Conservation (phyloP, 2,888 invertebrate species). For the Stenodera caucasica region DNA sequence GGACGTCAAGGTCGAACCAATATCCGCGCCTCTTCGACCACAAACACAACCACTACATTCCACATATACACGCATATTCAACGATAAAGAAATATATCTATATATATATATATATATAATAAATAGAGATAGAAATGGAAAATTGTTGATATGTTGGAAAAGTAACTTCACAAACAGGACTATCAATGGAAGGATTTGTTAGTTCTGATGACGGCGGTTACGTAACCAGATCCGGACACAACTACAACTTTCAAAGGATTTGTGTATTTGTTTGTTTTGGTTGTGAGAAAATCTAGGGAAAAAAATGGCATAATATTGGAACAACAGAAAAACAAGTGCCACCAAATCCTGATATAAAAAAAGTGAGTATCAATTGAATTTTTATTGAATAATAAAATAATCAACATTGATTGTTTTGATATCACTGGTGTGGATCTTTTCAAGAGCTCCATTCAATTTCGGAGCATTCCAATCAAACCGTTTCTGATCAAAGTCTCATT, state of each 20-base stretch:
- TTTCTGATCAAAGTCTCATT: no score
- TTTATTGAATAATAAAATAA: no score
- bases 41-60: conserved; percentile 6
- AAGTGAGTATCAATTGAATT: neutral
- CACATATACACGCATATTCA: conserved; percentile 5
- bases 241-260: neutral
- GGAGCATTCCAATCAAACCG: no score
- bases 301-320: neutral
- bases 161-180: neutral
- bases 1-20: conserved; percentile 50
- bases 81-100: neutral
- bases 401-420: no score
- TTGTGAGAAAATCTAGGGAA: neutral
- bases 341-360: neutral
- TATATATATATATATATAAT: neutral
- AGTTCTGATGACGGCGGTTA: conserved; percentile 19
- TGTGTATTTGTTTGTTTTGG: conserved; percentile 2
- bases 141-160: no score
- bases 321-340: neutral
- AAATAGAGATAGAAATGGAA: conserved; percentile 6
- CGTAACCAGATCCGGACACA: conserved; percentile 13
- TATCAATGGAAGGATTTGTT: conserved; percentile 26
- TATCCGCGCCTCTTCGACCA: conserved; percentile 23
- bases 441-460: no score
- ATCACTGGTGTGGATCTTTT: no score